Percentiles rank a stretch among this genome's conserved stretches.
phyloP scores from a whole-genome alignment of 1,140 invertebrate genomes.

The Elysia chlorotica region DNA sequence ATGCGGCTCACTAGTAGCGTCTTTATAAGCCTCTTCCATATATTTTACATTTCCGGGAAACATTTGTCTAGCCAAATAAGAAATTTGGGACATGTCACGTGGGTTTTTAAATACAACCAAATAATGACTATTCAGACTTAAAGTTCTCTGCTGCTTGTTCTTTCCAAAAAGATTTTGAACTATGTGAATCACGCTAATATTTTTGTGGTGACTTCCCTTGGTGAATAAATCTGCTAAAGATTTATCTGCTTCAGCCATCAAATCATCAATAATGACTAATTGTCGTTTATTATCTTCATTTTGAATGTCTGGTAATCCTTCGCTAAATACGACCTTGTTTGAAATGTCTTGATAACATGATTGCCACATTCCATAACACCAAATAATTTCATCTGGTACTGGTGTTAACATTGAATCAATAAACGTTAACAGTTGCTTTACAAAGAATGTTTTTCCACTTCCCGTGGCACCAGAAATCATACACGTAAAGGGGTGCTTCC shows the following conservation, averaged over 20 bases:
- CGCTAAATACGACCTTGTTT: conserved; percentile 6
- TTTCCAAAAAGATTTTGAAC: conserved; percentile 30
- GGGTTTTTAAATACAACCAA: background rate
- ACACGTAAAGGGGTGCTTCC: too few relatives aligned
- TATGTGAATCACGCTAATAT: conserved; percentile 23
- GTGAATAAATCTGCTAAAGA: conserved; percentile 24
- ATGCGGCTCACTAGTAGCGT: too few relatives aligned
- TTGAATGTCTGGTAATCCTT: background rate
- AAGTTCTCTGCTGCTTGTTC: conserved; percentile 28
- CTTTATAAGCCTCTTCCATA: too few relatives aligned
- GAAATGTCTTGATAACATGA: background rate
- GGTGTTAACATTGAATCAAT: too few relatives aligned
- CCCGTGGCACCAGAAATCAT: too few relatives aligned
- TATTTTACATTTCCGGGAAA: too few relatives aligned
- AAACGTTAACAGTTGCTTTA: too few relatives aligned
- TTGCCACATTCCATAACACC: conserved; percentile 29
- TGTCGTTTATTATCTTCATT: background rate
- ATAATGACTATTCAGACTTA: conserved; percentile 28
- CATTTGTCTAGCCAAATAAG: too few relatives aligned
- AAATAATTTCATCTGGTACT: too few relatives aligned
- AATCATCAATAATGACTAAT: conserved; percentile 24
- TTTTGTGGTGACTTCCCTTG: conserved; percentile 24
- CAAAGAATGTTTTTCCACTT: too few relatives aligned
- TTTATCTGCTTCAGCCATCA: conserved; percentile 23
- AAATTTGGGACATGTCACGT: background rate